Evolutionary conservation across 2,113 vertebrate genomes (phyloP).

Genomic region (Zootoca vivipara): DNA sequence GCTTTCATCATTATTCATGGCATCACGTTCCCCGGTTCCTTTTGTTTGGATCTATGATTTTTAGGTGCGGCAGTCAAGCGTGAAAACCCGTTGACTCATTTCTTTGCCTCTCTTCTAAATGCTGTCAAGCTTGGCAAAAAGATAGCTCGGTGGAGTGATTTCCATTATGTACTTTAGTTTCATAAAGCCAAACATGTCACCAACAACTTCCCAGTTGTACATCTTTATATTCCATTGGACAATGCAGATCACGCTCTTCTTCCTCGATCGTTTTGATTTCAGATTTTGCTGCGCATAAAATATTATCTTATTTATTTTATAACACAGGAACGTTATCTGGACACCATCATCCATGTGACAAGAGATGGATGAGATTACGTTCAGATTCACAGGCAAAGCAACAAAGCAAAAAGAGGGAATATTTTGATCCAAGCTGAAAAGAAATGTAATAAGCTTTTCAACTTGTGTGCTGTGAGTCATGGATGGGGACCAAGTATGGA

Average conservation of each 20-base stretch:
- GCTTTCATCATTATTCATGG: conserved; percentile 15
- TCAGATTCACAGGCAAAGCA: not conserved
- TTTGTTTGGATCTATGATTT: conserved; percentile 2
- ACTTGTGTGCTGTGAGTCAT: not conserved
- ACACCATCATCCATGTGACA: too few species aligned
- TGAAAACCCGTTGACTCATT: conserved; percentile 9
- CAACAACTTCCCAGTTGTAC: not conserved
- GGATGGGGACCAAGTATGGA: not conserved
- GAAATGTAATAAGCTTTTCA: not conserved
- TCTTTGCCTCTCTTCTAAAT: conserved; percentile 13
- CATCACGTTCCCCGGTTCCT: not conserved
- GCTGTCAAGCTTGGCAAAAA: conserved; percentile 32
- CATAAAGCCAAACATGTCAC: conserved; percentile 24
- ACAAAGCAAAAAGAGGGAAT: not conserved
- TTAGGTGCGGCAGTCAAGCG: not conserved
- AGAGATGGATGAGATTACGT: too few species aligned
- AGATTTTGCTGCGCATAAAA: not conserved
- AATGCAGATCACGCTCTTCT: not conserved
- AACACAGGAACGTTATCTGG: too few species aligned
- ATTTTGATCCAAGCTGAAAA: not conserved
- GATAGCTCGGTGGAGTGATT: conserved; percentile 20
- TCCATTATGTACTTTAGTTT: conserved; percentile 6
- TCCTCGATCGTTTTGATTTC: not conserved
- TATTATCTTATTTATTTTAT: not conserved
- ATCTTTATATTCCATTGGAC: not conserved